Evolutionary conservation across 2,113 vertebrate genomes (phyloP), one percentile per base, ranked within the genome.

Genomic region (Scomber scombrus): DNA sequence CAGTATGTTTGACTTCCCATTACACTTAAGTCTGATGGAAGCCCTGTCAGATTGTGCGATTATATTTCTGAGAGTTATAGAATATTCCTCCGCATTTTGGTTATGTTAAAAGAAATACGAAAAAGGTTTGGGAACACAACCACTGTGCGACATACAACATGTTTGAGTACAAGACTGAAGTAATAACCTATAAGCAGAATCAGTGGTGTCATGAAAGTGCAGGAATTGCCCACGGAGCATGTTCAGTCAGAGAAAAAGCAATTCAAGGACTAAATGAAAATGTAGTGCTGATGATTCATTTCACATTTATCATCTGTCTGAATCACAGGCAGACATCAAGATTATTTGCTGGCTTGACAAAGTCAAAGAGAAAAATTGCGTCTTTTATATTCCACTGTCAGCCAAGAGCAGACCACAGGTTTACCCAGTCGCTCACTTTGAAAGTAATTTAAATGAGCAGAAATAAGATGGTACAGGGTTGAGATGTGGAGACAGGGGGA

Each of bases 331-430:
- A 65, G 61, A 62, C 40, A 83, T 77, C 13, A 47, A 73, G 55
- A 79, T 63, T 61, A 80, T 86, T 89, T 66, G 64, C 71, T 62
- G 29, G 34, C 49, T 78, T 5, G 1, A 64, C 76, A 54, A 77
- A 86, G 81, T 89, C 83, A 86, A 87, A 68, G 43, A 40, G 3
- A 50, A 57, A 73, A 80, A 78, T 31, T 6, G 71, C 26, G 19
- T 71, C n/a, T 66, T 89, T 93, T 68, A 72, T 86, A 82, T 88
- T 79, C 75, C 47, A 26, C 81, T 64, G 84, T 69, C 82, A 75
- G 34, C 81, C 50, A 57, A 29, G 43, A 72, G 78, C 13, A 16
- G 82, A 76, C 73, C 51, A 60, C 77, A 2, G 34, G 67, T 85
- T 61, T 49, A 13, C 49, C 49, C 5, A 0, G 46, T 55, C 43